These are phyloP conservation scores for Leptopterna dolabrata DNA, from an alignment of 2,888 invertebrate species.

Conservation along the genomic window DNA sequence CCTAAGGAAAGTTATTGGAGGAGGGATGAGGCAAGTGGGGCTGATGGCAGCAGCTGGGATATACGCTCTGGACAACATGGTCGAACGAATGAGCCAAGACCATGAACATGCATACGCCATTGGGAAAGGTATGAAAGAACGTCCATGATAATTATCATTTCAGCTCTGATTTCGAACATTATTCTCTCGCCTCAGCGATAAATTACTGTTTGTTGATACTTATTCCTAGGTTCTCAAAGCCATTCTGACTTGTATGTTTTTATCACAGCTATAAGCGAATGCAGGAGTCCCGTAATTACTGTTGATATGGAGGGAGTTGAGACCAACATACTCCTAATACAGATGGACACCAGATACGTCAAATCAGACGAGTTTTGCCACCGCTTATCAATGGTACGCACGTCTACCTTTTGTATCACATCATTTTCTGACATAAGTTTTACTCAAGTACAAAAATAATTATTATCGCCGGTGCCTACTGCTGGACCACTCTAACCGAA, in stretches of 20 bases:
- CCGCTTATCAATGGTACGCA: constrained; percentile 68
- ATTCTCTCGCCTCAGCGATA: too few species aligned
- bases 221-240: background rate
- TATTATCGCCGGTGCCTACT: too few species aligned
- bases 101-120: constrained; percentile 78
- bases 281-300: constrained; percentile 72
- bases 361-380: constrained; percentile 71
- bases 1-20: constrained; percentile 88
- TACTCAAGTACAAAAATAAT: too few species aligned
- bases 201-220: too few species aligned
- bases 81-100: constrained; percentile 78
- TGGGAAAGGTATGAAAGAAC: constrained; percentile 71
- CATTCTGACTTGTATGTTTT: background rate
- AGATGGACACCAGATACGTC: constrained; percentile 70
- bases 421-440: too few species aligned
- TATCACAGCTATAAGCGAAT: constrained; percentile 65
- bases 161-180: too few species aligned
- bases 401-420: too few species aligned
- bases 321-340: constrained; percentile 81
- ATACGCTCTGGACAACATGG: constrained; percentile 83
- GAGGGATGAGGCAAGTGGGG: constrained; percentile 94
- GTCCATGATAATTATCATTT: background rate
- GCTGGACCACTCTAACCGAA: too few species aligned
- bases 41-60: constrained; percentile 90
- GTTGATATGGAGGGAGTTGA: constrained; percentile 75